phyloP scores from a whole-genome alignment of 2,797 vertebrate species.

The Ctenosaura bakeri region DNA sequence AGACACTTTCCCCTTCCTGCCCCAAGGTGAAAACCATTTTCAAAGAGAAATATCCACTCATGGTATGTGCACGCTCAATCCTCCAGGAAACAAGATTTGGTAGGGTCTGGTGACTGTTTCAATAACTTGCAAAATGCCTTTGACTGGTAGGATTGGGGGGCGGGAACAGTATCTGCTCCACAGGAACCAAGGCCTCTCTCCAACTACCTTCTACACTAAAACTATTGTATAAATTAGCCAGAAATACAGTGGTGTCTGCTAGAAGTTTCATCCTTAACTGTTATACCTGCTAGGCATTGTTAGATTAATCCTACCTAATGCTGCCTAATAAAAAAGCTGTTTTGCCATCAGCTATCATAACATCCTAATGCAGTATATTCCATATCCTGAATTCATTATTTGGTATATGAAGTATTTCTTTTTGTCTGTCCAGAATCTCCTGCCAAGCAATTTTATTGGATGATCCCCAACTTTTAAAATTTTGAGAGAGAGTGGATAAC shows the following conservation, averaged over 20 bases:
- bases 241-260: not conserved
- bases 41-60: not conserved
- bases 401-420: constrained; percentile 16
- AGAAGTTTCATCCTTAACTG: not conserved
- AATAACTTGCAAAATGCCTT: not conserved
- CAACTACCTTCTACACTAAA: not conserved
- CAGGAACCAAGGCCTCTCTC: not conserved
- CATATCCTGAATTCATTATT: constrained; percentile 28
- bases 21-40: not conserved
- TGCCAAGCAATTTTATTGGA: constrained; percentile 22
- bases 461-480: constrained; percentile 23
- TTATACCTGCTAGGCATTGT: constrained; percentile 2
- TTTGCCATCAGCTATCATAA: constrained; percentile 16
- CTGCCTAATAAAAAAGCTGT: not conserved
- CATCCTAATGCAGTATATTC: constrained; percentile 18
- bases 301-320: not conserved
- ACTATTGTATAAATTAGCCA: not conserved
- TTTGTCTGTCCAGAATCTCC: constrained; percentile 20
- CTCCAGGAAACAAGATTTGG: not conserved
- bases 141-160: not conserved
- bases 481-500: not conserved
- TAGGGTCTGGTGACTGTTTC: not conserved
- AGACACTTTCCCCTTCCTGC: too few species aligned
- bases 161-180: not conserved
- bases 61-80: not conserved